These are phyloP conservation scores for Pseudomyrmex pallidus DNA, from an alignment of 1,140 invertebrate genomes.

Conservation along the genomic window DNA sequence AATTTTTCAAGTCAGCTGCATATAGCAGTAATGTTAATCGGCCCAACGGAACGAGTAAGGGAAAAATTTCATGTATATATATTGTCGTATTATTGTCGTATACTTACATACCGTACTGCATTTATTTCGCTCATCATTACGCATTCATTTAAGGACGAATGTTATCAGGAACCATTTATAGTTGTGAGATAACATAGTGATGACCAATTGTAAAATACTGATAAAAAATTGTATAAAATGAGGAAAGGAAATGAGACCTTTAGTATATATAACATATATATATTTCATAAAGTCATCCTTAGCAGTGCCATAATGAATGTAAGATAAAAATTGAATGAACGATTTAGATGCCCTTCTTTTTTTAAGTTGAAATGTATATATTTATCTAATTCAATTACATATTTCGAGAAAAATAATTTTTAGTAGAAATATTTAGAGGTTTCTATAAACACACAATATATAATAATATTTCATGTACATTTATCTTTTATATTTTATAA, in stretches of 20 bases:
- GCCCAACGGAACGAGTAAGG: constrained; percentile 50
- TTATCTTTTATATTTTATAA: constrained; percentile 19
- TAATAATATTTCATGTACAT: constrained; percentile 5
- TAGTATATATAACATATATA: constrained; percentile 28
- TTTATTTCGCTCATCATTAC: constrained; percentile 17
- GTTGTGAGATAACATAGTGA: constrained; percentile 47
- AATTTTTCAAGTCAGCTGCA: not conserved
- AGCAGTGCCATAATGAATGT: constrained; percentile 72
- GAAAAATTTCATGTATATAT: constrained; percentile 64
- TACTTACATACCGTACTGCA: not conserved
- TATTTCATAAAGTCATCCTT: constrained; percentile 57
- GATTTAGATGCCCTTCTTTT: constrained; percentile 65
- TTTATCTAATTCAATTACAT: constrained; percentile 25
- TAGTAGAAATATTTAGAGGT: constrained; percentile 25
- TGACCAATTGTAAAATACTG: constrained; percentile 46
- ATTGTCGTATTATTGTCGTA: constrained; percentile 31
- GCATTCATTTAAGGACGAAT: constrained; percentile 30
- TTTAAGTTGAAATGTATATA: constrained; percentile 18
- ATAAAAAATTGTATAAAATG: constrained; percentile 61
- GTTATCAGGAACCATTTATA: constrained; percentile 41
- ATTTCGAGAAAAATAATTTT: constrained; percentile 7
- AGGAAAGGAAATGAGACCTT: constrained; percentile 25
- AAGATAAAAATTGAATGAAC: constrained; percentile 58
- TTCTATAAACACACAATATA: not conserved
- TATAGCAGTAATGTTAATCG: constrained; percentile 27